These are phyloP conservation scores for Ophraella communa DNA, from an alignment of 2,888 invertebrate species.

Conservation along the genomic window DNA sequence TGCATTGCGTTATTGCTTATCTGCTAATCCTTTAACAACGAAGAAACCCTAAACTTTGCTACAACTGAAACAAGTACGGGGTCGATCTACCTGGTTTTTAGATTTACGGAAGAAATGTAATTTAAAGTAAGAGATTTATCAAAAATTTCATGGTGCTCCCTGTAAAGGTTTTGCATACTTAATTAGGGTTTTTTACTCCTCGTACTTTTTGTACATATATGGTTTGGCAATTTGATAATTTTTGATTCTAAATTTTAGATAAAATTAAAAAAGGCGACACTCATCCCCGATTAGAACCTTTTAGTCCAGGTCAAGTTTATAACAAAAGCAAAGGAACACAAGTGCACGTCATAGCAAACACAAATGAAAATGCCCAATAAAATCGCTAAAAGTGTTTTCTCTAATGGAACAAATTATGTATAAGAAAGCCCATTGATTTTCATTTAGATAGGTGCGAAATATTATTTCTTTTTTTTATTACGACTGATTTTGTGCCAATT, in stretches of 20 bases:
- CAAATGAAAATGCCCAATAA: conserved; percentile 43
- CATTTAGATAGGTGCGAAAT: background rate
- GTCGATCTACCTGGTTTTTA: too few relatives aligned
- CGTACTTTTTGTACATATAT: too few relatives aligned
- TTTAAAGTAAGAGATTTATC: too few relatives aligned
- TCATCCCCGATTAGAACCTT: conserved; percentile 85
- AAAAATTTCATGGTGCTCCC: too few relatives aligned
- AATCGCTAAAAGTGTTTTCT: background rate
- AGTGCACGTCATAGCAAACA: conserved; percentile 78
- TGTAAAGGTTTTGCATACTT: too few relatives aligned
- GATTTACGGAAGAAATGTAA: too few relatives aligned
- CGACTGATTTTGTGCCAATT: conserved; percentile 48
- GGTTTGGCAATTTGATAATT: too few relatives aligned
- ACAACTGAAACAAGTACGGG: too few relatives aligned
- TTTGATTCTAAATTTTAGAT: conserved; percentile 9
- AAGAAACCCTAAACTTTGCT: too few relatives aligned
- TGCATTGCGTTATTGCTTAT: too few relatives aligned
- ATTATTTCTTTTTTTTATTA: conserved; percentile 28
- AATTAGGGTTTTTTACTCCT: too few relatives aligned
- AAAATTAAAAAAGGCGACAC: conserved; percentile 59
- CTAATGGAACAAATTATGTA: background rate
- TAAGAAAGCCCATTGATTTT: conserved; percentile 3
- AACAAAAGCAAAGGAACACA: conserved; percentile 91
- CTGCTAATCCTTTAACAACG: too few relatives aligned
- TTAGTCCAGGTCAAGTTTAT: conserved; percentile 90